A percentile compares a stretch with the other conserved stretches of the same genome.
phyloP scores from a whole-genome alignment of 2,797 vertebrate species.

The Etheostoma nigrum region DNA sequence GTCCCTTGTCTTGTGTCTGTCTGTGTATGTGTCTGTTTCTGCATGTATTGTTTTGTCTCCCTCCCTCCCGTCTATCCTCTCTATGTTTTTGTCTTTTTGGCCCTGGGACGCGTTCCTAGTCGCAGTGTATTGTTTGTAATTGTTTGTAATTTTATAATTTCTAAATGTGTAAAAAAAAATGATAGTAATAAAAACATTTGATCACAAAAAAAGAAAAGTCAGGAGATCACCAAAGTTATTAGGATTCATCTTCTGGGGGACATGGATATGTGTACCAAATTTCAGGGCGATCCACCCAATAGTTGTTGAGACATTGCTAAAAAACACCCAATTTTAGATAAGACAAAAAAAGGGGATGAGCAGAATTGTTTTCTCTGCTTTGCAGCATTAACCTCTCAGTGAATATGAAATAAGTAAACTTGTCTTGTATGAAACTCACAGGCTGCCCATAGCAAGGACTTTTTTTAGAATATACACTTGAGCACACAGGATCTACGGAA shows the following conservation, averaged over 20 bases:
- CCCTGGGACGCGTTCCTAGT: too few relatives aligned
- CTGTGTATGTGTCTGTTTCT: too few relatives aligned
- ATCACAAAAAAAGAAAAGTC: neutral
- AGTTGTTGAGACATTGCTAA: neutral
- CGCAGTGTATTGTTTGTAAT: too few relatives aligned
- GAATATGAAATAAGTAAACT: slow-evolving; percentile 52
- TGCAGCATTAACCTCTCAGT: slow-evolving; percentile 10
- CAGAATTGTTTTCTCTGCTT: slow-evolving; percentile 19
- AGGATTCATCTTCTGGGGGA: neutral
- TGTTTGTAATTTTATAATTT: too few relatives aligned
- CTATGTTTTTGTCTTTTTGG: too few relatives aligned
- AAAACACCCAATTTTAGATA: slow-evolving; percentile 6
- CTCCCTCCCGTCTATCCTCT: too few relatives aligned
- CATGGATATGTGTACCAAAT: neutral
- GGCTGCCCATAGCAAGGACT: slow-evolving; percentile 41
- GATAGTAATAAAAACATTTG: too few relatives aligned
- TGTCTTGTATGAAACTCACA: slow-evolving; percentile 33
- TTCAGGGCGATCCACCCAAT: neutral
- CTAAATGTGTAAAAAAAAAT: too few relatives aligned
- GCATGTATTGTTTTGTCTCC: too few relatives aligned
- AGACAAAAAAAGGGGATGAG: neutral
- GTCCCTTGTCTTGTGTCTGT: too few relatives aligned
- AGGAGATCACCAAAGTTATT: slow-evolving; percentile 2
- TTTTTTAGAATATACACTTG: slow-evolving; percentile 34
- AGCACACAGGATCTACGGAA: slow-evolving; percentile 15